Base-by-base conservation (phyloP, 2,797 vertebrate species). In the Leuciscus waleckii region DNA sequence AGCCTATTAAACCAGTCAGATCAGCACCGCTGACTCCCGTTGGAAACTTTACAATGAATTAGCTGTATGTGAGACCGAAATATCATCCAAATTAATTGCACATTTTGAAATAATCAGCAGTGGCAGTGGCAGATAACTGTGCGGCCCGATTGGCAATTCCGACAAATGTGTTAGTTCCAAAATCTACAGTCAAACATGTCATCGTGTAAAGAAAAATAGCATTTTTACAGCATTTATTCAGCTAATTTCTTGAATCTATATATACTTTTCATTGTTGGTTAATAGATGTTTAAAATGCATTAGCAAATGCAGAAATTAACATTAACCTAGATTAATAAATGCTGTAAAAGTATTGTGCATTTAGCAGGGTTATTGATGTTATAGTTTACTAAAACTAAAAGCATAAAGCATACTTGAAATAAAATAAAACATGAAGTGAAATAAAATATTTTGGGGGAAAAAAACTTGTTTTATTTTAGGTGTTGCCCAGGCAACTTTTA, bases 1-100 rank as follows among this genome's bases (percentile, higher is more conserved):
- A 81, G 85, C 78, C 88, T 90, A 92, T 92, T 91, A 92, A 93
- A 91, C 77, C 82, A 81, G 32, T 74, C 56, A 76, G 54, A 77
- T 71, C 56, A 21, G 54, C 43, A 68, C 74, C 51, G 86, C 63
- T 85, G 89, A 77, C 49, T 80, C 74, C 71, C 76, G 83, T 81
- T 84, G 17, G 32, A 84, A 81, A 67, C 75, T 35, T 56, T 76
- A 75, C 29, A 37, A 76, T 7, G 1, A 37, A 37, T 76, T 56
- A 56, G 19, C 11, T 8, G 56, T 56, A 6, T 56, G 32, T 9
- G 19, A 3, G 11, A 76, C 3, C 0, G 13, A 39, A 58, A 56
- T 39, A 56, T n/a, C 2, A 0, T 35, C 9, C 73, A 75, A 75
- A 54, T 51, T 7, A 51, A 4, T 37, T 23, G 11, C 23, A 5